Conservation (phyloP, 2,113 vertebrate species). For the Ifrita kowaldi region DNA sequence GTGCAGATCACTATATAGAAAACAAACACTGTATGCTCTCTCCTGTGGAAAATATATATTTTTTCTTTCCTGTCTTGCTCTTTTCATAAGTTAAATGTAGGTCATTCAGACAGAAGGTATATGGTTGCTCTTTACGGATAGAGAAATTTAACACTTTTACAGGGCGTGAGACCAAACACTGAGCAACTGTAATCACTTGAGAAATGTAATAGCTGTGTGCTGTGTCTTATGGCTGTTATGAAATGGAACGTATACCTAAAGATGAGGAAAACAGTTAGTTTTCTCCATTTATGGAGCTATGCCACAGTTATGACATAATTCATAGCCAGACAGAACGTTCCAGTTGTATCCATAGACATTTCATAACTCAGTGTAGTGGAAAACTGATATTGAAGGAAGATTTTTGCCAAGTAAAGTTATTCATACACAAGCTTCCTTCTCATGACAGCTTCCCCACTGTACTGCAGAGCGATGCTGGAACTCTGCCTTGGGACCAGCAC, state of each 20-base stretch:
- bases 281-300: constrained; percentile 64
- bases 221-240: constrained; percentile 55
- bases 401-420: constrained; percentile 66
- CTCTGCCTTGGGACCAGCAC: constrained; percentile 13
- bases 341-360: constrained; percentile 66
- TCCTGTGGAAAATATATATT: constrained; percentile 41
- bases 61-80: constrained; percentile 42
- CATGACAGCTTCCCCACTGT: constrained; percentile 44
- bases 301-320: constrained; percentile 69
- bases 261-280: constrained; percentile 71
- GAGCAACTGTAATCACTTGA: constrained; percentile 58
- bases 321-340: constrained; percentile 64
- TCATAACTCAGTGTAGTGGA: constrained; percentile 63
- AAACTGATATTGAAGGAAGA: constrained; percentile 63
- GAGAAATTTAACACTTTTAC: constrained; percentile 53
- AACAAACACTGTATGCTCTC: constrained; percentile 20
- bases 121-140: background rate
- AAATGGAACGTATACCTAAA: constrained; percentile 67
- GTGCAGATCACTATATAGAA: constrained; percentile 1
- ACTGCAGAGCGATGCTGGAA: background rate
- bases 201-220: constrained; percentile 62
- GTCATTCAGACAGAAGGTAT: constrained; percentile 33
- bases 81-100: constrained; percentile 39
- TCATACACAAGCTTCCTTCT: constrained; percentile 63
- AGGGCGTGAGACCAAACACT: constrained; percentile 51